phyloP scores from a whole-genome alignment of 2,797 vertebrate species.

The Acrossocheilus wenchowensis region DNA sequence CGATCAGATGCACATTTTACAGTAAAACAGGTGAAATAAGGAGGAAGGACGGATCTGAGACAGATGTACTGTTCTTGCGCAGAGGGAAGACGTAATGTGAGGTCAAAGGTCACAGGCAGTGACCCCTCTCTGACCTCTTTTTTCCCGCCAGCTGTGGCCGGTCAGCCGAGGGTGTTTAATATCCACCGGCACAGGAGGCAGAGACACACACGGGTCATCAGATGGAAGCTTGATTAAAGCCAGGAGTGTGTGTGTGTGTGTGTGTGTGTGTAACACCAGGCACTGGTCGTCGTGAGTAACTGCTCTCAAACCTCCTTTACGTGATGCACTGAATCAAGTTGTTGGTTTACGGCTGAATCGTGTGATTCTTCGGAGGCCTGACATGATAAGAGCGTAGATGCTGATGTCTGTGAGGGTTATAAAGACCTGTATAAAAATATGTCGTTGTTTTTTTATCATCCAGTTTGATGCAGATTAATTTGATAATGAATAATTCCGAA shows the following conservation, averaged over 20 bases:
- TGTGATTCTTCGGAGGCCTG: background rate
- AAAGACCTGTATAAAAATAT: too few species aligned
- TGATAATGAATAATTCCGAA: background rate
- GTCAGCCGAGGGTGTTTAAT: constrained; percentile 23
- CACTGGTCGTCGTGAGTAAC: background rate
- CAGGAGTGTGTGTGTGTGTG: background rate
- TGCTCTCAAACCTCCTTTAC: background rate
- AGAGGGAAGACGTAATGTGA: background rate
- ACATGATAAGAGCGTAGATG: background rate
- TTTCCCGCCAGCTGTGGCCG: constrained; percentile 18
- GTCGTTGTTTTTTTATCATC: background rate
- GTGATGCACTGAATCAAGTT: background rate
- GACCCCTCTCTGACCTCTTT: constrained; percentile 1
- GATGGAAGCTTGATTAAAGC: constrained; percentile 22
- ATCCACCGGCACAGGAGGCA: constrained; percentile 1
- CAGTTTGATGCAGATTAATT: background rate
- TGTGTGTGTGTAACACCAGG: background rate
- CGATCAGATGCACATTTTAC: background rate
- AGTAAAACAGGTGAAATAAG: background rate
- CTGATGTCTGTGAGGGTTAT: background rate
- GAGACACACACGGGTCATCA: background rate
- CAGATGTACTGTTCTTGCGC: background rate
- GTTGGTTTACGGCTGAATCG: background rate
- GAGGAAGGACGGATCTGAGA: background rate
- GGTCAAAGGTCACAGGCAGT: constrained; percentile 26